Base-by-base conservation (phyloP, 2,113 vertebrate species). In the Saguinus imperator region DNA sequence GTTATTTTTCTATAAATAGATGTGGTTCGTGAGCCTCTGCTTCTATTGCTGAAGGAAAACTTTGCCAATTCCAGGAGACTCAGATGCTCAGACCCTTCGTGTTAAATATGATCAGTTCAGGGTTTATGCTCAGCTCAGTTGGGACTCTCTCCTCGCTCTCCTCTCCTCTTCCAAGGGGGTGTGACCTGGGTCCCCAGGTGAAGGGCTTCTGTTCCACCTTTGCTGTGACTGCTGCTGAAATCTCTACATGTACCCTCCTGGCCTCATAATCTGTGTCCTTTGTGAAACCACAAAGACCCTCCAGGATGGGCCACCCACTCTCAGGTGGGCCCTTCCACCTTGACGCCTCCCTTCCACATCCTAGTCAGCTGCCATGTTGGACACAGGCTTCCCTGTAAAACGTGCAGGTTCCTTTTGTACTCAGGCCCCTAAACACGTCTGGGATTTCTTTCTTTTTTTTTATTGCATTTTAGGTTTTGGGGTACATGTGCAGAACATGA, bases 91-190 rank as follows among this genome's bases (percentile, higher is more conserved):
- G 70, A 75, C 6, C 8, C 20, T 23, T 43, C 1, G 2, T 23
- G 13, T 16, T 45, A n/a, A 20, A 23, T 61, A 13, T 20, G 0
- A 35, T 40, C 10, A 6, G 0, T 27, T 17, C 8, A 40, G 58
- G n/a, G 1, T 83, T 73, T 48, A 35, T 45, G 1, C 40, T 87
- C 17, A 70, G 43, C n/a, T 64, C 29, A 11, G 9, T 27, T 25
- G 45, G 43, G 86, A 29, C 37, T 7, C 35, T 43, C 25, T 5
- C 35, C 50, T 27, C 40, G 48, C 9, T 6, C 27, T 82, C 17
- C 68, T 77, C 12, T 6, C 43, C 29, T 43, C 27, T 43, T 84
- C 64, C 45, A 37, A 3, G 89, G 45, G 23, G 17, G 52, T 37
- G 18, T 37, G 13, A 37, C 57, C 64, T 58, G 37, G 40, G 8